Conservation (phyloP, 2,113 vertebrate species). For the Vulpes vulpes region DNA sequence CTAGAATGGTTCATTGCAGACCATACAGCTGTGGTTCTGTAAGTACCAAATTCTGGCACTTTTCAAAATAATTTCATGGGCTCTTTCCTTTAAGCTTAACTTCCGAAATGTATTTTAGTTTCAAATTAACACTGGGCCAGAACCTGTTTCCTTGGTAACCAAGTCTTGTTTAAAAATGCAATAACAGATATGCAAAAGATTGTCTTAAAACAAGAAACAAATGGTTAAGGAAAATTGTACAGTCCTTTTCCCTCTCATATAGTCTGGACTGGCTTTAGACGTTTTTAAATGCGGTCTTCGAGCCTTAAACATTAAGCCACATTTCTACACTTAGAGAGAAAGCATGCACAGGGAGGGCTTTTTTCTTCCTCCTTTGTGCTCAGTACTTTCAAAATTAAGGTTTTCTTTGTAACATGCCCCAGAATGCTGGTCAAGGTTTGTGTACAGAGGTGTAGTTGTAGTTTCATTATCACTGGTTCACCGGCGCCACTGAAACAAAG, state of each 20-base stretch:
- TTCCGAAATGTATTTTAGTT: slow-evolving; percentile 89
- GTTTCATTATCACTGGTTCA: slow-evolving; percentile 82
- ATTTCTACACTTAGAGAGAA: slow-evolving; percentile 77
- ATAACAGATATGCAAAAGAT: slow-evolving; percentile 83
- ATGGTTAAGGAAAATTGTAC: slow-evolving; percentile 81
- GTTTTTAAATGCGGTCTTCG: slow-evolving; percentile 76
- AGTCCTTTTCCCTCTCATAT: slow-evolving; percentile 76
- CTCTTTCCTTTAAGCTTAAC: slow-evolving; percentile 82
- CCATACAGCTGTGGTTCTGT: slow-evolving; percentile 66
- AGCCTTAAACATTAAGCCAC: slow-evolving; percentile 80
- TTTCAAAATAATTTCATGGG: slow-evolving; percentile 78
- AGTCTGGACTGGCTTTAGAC: slow-evolving; percentile 78
- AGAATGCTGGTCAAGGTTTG: slow-evolving; percentile 83
- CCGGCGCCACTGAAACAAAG: slow-evolving; percentile 79
- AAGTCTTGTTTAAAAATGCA: slow-evolving; percentile 91
- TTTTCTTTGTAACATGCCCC: slow-evolving; percentile 74
- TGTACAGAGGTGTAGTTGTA: slow-evolving; percentile 75
- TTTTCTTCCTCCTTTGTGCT: slow-evolving; percentile 72
- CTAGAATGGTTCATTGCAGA: slow-evolving; percentile 80
- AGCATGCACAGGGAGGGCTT: slow-evolving; percentile 49
- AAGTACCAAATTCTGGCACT: slow-evolving; percentile 75
- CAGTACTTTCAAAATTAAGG: slow-evolving; percentile 79
- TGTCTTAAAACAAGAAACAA: slow-evolving; percentile 80
- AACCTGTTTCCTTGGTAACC: slow-evolving; percentile 97
- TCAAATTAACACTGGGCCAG: slow-evolving; percentile 95